Percentiles rank a stretch among this genome's conserved stretches.
Conservation (phyloP, 2,888 invertebrate species). For the Griposia aprilina region DNA sequence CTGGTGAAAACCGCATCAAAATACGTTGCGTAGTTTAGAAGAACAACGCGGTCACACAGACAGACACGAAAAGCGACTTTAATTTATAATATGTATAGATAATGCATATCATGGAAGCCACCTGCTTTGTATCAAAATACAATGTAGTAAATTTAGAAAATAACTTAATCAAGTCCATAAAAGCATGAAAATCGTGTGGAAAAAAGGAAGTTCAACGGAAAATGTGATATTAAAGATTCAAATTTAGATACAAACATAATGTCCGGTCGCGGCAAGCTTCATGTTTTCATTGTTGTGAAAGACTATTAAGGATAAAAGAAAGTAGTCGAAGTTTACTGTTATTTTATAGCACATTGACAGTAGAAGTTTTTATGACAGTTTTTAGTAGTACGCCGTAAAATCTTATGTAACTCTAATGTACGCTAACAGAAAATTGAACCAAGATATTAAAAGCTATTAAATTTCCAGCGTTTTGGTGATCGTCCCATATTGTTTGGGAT, state of each 20-base stretch:
- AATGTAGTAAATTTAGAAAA: conserved; percentile 12
- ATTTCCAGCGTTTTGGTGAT: conserved; percentile 35
- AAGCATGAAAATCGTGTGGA: conserved; percentile 20
- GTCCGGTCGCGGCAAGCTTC: conserved; percentile 56
- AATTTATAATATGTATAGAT: neutral
- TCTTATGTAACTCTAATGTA: conserved; percentile 74
- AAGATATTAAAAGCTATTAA: conserved; percentile 54
- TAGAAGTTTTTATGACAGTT: conserved; percentile 80
- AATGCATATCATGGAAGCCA: conserved; percentile 1
- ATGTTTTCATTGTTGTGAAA: conserved; percentile 72
- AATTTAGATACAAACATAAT: conserved; percentile 67
- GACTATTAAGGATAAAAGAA: conserved; percentile 76
- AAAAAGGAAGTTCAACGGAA: conserved; percentile 30
- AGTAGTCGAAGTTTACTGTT: conserved; percentile 77
- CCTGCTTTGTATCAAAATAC: neutral
- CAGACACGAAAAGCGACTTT: neutral
- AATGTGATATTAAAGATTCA: conserved; percentile 49
- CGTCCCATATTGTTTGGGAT: conserved; percentile 34
- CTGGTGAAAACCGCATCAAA: neutral
- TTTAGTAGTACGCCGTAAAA: conserved; percentile 77
- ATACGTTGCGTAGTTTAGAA: neutral
- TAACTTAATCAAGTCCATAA: conserved; percentile 11
- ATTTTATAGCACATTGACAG: conserved; percentile 81
- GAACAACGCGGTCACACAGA: neutral
- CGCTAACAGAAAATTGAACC: conserved; percentile 68